Conservation (phyloP, 2,113 vertebrate genomes). For the Perognathus longimembris region DNA sequence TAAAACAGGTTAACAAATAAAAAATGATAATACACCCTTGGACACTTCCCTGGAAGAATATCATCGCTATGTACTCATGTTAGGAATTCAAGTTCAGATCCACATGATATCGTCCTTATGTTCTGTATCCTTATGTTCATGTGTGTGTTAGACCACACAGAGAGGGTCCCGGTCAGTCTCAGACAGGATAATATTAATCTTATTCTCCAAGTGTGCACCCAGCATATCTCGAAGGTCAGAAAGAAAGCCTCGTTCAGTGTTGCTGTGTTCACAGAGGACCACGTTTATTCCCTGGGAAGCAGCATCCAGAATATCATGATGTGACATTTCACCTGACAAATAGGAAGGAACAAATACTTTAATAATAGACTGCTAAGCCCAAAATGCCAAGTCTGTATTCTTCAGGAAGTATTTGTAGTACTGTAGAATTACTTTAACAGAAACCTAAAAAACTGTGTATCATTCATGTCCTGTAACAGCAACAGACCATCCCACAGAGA, state of each 20-base stretch:
- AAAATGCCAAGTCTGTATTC: not conserved
- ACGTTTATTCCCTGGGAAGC: slow-evolving; percentile 91
- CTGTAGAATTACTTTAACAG: not conserved
- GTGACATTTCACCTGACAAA: slow-evolving; percentile 96
- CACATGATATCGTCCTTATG: not conserved
- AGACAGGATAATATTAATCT: slow-evolving; percentile 89
- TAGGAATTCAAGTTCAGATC: not conserved
- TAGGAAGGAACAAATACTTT: slow-evolving; percentile 13
- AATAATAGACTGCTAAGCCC: not conserved
- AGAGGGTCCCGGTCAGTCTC: slow-evolving; percentile 93
- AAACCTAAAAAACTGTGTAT: not conserved
- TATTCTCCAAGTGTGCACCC: slow-evolving; percentile 84
- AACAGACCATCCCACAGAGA: not conserved
- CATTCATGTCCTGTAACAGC: not conserved
- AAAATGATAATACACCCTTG: slow-evolving; percentile 2
- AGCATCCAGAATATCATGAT: slow-evolving; percentile 95
- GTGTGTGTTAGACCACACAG: slow-evolving; percentile 85
- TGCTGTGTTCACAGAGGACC: slow-evolving; percentile 97
- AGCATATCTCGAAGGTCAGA: slow-evolving; percentile 90
- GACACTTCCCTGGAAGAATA: not conserved
- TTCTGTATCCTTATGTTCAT: accelerated
- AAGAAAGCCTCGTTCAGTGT: slow-evolving; percentile 97
- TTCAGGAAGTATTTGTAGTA: not conserved
- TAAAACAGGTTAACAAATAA: not conserved
- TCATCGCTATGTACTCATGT: not conserved